A percentile compares a stretch with the other conserved stretches of the same genome.
Conservation (phyloP, 2,113 vertebrate genomes). For the Geococcyx californianus region DNA sequence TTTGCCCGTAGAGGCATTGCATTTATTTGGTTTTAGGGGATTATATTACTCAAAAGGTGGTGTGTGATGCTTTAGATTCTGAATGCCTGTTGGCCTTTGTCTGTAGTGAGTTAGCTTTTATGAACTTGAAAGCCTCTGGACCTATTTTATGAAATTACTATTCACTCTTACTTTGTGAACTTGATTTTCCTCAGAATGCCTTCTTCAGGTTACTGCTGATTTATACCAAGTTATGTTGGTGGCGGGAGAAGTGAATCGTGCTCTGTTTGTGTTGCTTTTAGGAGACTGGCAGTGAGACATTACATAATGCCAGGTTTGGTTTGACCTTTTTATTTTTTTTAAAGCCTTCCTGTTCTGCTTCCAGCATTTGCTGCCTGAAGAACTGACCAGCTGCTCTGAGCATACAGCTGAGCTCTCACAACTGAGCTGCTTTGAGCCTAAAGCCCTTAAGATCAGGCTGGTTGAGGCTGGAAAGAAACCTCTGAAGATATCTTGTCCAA, state of each 20-base stretch:
- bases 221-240: neutral
- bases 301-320: slow-evolving; percentile 15
- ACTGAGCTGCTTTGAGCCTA: neutral
- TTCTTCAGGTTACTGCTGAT: neutral
- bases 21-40: slow-evolving; percentile 23
- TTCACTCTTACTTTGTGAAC: neutral
- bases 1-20: neutral
- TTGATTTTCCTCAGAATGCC: neutral
- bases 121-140: neutral
- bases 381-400: neutral
- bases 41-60: slow-evolving; percentile 3
- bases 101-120: neutral
- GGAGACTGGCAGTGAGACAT: neutral
- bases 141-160: neutral
- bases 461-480: neutral
- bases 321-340: neutral
- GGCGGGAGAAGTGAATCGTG: neutral
- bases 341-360: neutral
- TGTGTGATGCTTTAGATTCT: neutral
- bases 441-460: neutral
- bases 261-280: neutral
- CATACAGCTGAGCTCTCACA: neutral
- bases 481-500: neutral
- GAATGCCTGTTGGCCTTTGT: neutral
- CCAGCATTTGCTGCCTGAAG: neutral